Percentiles rank a stretch among this genome's conserved stretches.
Conservation (phyloP, 2,888 invertebrate genomes). For the Ormyrus labotus region DNA sequence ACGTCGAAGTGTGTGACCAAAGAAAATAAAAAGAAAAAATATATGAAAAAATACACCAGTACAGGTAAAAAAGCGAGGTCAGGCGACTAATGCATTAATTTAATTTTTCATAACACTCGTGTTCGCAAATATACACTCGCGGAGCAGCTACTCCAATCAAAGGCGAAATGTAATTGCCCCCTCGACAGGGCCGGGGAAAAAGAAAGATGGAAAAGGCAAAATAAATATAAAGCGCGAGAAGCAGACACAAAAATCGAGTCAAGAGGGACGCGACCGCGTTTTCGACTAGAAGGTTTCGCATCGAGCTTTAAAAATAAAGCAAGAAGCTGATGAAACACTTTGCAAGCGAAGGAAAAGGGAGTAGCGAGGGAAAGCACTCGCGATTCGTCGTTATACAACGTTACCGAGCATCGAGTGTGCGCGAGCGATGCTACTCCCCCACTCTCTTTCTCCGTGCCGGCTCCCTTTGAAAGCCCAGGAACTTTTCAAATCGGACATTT, state of each 20-base stretch:
- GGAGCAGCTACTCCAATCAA: conserved; percentile 27
- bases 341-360: neutral
- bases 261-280: conserved; percentile 44
- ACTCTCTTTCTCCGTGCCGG: too few relatives aligned
- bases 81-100: conserved; percentile 8
- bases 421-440: neutral
- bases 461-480: neutral
- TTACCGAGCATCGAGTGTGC: conserved; percentile 18
- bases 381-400: neutral
- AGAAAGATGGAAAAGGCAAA: neutral
- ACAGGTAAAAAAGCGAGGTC: neutral
- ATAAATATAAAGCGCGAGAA: conserved; percentile 9
- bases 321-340: conserved; percentile 20
- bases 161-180: conserved; percentile 35
- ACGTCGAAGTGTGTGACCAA: too few relatives aligned
- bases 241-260: conserved; percentile 21
- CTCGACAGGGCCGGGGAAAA: neutral
- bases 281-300: conserved; percentile 29
- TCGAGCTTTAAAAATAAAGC: conserved; percentile 30
- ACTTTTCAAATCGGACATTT: conserved; percentile 9
- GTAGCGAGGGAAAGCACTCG: neutral
- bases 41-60: too few relatives aligned
- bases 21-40: too few relatives aligned
- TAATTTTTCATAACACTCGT: conserved; percentile 8
- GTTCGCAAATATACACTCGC: neutral